These are phyloP conservation scores for Ctenopoma kingsleyae DNA, from an alignment of 2,797 vertebrate genomes.

Conservation along the genomic window DNA sequence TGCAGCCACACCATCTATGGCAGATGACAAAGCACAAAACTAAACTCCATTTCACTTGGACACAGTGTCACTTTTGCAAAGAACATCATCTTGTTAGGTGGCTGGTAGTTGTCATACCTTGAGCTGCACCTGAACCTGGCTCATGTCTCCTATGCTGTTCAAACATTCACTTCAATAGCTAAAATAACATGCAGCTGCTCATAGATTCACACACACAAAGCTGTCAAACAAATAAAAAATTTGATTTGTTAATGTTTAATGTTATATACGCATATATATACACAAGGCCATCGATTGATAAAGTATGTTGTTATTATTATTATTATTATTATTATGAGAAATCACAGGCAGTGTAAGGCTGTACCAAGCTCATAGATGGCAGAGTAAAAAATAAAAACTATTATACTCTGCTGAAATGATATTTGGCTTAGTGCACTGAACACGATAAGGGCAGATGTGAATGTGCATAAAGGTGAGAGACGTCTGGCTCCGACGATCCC, in stretches of 20 bases:
- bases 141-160: constrained; percentile 5
- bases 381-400: background rate
- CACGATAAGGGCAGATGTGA: background rate
- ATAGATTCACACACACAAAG: constrained; percentile 21
- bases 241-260: too few species aligned
- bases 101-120: background rate
- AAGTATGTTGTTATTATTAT: background rate
- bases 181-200: constrained; percentile 16
- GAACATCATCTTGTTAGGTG: background rate
- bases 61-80: background rate
- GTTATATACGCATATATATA: too few species aligned
- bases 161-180: constrained; percentile 15
- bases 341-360: background rate
- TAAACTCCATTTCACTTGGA: constrained; percentile 2
- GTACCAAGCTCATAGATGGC: background rate
- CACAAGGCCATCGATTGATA: background rate
- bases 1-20: constrained; percentile 28
- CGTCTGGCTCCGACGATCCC: background rate
- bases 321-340: background rate
- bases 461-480: constrained; percentile 3
- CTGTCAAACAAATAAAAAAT: constrained; percentile 21
- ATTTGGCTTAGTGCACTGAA: background rate
- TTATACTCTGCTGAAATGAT: background rate
- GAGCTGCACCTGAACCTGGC: constrained; percentile 24
- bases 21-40: constrained; percentile 17